phyloP scores from a whole-genome alignment of 1,140 invertebrate species.

The Sitophilus oryzae region DNA sequence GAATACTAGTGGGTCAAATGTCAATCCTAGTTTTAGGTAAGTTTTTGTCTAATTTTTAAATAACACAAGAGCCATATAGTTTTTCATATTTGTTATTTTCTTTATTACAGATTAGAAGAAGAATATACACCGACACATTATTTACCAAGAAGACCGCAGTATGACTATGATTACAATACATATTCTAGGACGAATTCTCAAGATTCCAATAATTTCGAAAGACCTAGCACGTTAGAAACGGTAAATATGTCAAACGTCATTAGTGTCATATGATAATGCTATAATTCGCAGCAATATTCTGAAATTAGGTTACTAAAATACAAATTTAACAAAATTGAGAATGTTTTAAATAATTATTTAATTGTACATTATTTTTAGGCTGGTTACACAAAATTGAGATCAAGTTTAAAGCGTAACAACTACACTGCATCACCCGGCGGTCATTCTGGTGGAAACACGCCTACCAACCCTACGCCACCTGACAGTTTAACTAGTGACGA shows the following conservation, averaged over 20 bases:
- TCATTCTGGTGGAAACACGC: constrained; percentile 64
- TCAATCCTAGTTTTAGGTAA: constrained; percentile 53
- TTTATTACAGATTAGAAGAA: constrained; percentile 51
- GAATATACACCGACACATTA: constrained; percentile 52
- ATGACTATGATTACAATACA: constrained; percentile 46
- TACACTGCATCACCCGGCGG: constrained; percentile 50
- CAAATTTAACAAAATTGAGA: background rate
- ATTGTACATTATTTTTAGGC: constrained; percentile 4
- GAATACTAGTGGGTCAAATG: constrained; percentile 47
- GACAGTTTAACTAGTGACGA: constrained; percentile 79
- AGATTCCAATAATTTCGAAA: constrained; percentile 51
- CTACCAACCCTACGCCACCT: constrained; percentile 77
- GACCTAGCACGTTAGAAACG: constrained; percentile 65
- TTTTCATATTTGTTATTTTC: background rate
- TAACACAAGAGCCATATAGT: background rate
- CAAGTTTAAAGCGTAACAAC: constrained; percentile 68
- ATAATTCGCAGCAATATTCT: too few species aligned
- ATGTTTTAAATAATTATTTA: background rate
- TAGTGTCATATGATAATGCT: background rate
- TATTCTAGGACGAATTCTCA: constrained; percentile 53
- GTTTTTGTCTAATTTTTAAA: too few species aligned
- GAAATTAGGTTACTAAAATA: background rate
- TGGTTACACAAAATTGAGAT: constrained; percentile 59
- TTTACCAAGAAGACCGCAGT: constrained; percentile 39
- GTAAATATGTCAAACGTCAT: constrained; percentile 6